A percentile compares a stretch with the other conserved stretches of the same genome.
phyloP scores from a whole-genome alignment of 2,797 vertebrate species.

The Sebastes trivittatus region DNA sequence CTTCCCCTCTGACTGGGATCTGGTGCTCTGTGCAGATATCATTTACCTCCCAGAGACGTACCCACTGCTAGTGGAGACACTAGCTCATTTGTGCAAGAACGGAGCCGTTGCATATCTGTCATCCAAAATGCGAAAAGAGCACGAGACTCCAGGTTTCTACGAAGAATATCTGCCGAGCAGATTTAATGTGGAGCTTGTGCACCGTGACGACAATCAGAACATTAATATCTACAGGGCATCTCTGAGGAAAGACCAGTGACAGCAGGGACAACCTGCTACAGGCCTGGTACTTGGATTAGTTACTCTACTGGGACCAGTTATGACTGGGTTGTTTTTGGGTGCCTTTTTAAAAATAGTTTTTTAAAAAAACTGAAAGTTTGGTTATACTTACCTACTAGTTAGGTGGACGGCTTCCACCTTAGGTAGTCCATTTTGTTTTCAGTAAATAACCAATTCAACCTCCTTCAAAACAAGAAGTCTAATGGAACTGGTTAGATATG shows the following conservation, averaged over 20 bases:
- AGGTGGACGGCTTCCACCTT: neutral
- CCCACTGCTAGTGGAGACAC: conserved; percentile 83
- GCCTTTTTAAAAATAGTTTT: neutral
- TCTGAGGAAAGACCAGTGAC: conserved; percentile 42
- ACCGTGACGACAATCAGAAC: conserved; percentile 77
- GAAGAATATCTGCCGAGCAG: conserved; percentile 75
- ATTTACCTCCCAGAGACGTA: conserved; percentile 86
- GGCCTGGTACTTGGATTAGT: neutral
- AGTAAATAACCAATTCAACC: too few relatives aligned
- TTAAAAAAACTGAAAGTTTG: neutral
- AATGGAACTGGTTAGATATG: neutral
- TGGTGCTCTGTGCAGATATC: conserved; percentile 88
- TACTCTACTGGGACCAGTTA: neutral
- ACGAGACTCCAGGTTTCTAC: conserved; percentile 82
- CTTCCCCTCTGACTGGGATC: conserved; percentile 85
- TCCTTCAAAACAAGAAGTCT: neutral
- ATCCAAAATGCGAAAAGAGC: conserved; percentile 87
- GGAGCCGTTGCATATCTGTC: conserved; percentile 81
- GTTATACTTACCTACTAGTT: neutral
- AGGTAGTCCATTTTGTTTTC: neutral
- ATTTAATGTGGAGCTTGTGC: conserved; percentile 81
- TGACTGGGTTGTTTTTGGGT: neutral
- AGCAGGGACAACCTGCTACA: neutral
- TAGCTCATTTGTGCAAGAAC: conserved; percentile 81
- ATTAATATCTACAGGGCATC: conserved; percentile 86